Base-by-base conservation (phyloP, 2,113 vertebrate species). In the Lagopus muta region DNA sequence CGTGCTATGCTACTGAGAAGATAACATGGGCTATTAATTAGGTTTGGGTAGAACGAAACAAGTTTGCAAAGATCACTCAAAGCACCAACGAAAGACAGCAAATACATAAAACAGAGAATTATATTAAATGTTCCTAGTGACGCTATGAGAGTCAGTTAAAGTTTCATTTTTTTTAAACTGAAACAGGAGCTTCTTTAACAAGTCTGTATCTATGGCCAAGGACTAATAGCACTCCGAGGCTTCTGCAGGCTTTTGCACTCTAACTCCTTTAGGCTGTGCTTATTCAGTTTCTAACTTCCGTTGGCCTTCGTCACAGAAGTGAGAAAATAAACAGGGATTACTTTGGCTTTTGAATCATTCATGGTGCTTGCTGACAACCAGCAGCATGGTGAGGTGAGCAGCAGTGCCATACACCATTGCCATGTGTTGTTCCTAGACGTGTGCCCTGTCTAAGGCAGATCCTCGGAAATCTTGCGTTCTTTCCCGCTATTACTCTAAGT, bases 391-490 rank as follows among this genome's bases (percentile, higher is more conserved):
- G 5, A 54, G 52, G 52, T 27, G 52, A 54, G 52, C 14, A 54
- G 52, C 27, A 30, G 52, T 54, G 38, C 32, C 65, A 77, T 36
- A 20, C n/a, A 13, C 24, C 4, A 1, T 34, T 62, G 7, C 42
- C 8, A 3, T 1, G 1, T 40, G 12, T 32, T 20, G 4, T 52
- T 85, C 54, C 24, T 47, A 60, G 65, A 8, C 14, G 25, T 0
- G 2, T 8, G 21, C 52, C 32, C 27, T 30, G 8, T 28, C 4
- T 1, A 91, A 86, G 45, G 25, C 34, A 22, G 58, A 69, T 36
- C 52, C 67, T 54, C 54, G 71, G 52, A 19, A 78, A 58, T 11
- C 19, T 30, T 47, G 22, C 0, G 0, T 64, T 45, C 36, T 74
- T 14, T 40, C 55, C 55, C 24, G 24, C 42, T 73, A 42, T 70